Evolutionary conservation across 2,888 invertebrate genomes (phyloP).

Genomic region (Protonemura montana): DNA sequence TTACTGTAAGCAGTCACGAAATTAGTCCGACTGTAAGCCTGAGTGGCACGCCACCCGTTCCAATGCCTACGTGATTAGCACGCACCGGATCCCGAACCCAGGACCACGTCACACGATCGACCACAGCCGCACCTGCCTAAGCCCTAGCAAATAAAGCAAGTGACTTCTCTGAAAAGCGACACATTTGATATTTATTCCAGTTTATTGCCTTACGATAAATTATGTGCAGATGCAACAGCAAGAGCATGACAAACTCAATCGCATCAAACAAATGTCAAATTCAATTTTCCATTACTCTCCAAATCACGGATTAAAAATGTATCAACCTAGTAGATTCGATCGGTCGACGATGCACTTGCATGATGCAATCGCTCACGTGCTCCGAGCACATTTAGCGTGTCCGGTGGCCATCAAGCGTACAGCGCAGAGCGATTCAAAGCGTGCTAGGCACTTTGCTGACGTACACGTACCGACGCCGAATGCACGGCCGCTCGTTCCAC

Average conservation of each 20-base stretch:
- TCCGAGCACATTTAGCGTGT: neutral
- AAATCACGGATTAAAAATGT: neutral
- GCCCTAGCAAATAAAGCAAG: neutral
- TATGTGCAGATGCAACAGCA: too few species aligned
- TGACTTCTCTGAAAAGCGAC: neutral
- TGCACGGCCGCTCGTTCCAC: conserved; percentile 17
- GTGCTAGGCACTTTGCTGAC: neutral
- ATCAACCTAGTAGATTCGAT: neutral
- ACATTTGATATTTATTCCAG: neutral
- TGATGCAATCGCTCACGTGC: neutral
- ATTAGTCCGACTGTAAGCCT: neutral
- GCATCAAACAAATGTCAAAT: neutral
- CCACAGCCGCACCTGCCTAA: neutral
- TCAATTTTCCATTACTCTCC: neutral
- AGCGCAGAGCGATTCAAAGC: neutral
- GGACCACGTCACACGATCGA: neutral
- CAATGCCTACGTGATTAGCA: neutral
- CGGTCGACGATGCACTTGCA: neutral
- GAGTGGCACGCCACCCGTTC: neutral
- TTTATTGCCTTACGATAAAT: neutral
- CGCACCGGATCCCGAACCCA: neutral
- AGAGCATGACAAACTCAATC: neutral
- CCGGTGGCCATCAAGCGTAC: neutral
- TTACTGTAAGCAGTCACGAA: neutral
- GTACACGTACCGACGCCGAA: neutral